Evolutionary conservation across 2,888 invertebrate species (phyloP), one percentile per base, ranked within the genome.

Genomic region (Elaeidobius kamerunicus): DNA sequence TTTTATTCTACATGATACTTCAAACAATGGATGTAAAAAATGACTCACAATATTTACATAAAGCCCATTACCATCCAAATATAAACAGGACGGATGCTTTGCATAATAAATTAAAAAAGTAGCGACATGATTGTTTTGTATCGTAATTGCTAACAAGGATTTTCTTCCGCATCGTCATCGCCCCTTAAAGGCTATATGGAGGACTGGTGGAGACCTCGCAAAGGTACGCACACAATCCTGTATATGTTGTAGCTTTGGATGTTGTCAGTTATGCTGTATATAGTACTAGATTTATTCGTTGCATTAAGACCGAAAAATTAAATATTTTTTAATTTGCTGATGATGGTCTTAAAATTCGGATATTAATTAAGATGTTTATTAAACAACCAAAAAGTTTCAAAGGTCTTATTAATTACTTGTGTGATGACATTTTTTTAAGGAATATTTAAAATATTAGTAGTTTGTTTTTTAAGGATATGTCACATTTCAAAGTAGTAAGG

Each of bases 121-220:
- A 62, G 61, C 61, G 60, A 62, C 52, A 57, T 58, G 49, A 56
- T 32, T 42, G 44, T 56, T 56, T 43, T 56, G 40, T 58, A 54
- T 55, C 54, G 42, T 52, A 53, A 56, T 57, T 54, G 73, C 74
- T 74, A 73, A 74, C 73, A 81, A 82, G 81, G 81, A 80, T 78
- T 81, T 78, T 80, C 80, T 77, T 79, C 79, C 75, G 88, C 91
- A 83, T 88, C 88, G 79, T 89, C 91, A 83, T 88, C 88, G 79
- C 85, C 86, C 79, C 87, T 90, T 88, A 88, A 89, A 92, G 91
- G 91, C 85, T 92, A 91, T 86, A 91, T 90, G 88, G 92, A 93
- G 88, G 91, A 92, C 83, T 92, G 92, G 92, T 92, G 91, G 91
- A 87, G 91, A 82, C 92, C 92, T 75, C 85, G 92, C 75, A 92